Evolutionary conservation across 2,113 vertebrate species (phyloP), one percentile per base, ranked within the genome.

Genomic region (Copsychus sechellarum): DNA sequence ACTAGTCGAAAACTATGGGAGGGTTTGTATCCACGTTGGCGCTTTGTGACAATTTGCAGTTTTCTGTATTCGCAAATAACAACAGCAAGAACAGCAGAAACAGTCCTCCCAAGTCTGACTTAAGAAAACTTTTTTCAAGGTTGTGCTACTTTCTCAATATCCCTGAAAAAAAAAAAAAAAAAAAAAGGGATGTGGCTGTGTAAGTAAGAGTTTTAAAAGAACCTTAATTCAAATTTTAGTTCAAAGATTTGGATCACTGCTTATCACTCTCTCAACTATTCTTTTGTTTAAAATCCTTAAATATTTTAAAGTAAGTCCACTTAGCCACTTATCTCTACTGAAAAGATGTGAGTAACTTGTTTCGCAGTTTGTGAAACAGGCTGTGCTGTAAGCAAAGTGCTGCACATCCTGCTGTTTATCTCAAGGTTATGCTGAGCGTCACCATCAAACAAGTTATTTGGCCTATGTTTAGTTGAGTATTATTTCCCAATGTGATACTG

Each of bases 141-240:
- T 25, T 88, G 14, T 70, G 9, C 48, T 77, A 11, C 45, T 80
- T 93, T 86, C 33, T 16, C 6, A n/a, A n/a, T 76, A 58, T 22
- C 67, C 36, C 58, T 38, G 22, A 11, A 6, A n/a, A 45, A 45
- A 45, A 51, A n/a, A 19, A 31, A 15, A 29, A 31, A 21, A 13
- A 38, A 31, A 2, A 26, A 13, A 5, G 1, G 4, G 2, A 7
- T 4, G 3, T 5, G 19, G 14, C 33, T 2, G 4, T 12, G 29
- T 50, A 23, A 54, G 36, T 38, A 48, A 61, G 16, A 38, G 20
- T 92, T 85, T 87, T 50, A 40, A 51, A 81, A 79, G 14, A 81
- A 62, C 24, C 25, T 91, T 45, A 73, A 33, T 62, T 78, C 42
- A 84, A 81, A 70, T 66, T 88, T 79, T 36, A 88, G 18, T 92